Percentiles rank a stretch among this genome's conserved stretches.
Evolutionary conservation across 1,140 invertebrate species (phyloP).

Genomic region (Lordiphosa collinella): DNA sequence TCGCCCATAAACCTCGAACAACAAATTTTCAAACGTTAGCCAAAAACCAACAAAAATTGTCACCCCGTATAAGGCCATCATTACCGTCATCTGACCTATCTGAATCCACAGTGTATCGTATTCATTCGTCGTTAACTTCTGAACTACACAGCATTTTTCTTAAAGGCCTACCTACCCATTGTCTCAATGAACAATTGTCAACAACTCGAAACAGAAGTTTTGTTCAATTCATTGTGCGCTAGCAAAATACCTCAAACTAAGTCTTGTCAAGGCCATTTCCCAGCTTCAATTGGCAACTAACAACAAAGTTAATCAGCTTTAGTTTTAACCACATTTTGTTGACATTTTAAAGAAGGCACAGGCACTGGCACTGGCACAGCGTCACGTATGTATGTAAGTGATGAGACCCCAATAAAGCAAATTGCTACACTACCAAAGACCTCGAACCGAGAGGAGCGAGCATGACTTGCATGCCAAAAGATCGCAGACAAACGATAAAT

Average conservation of each 20-base stretch:
- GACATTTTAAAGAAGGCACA: slow-evolving; percentile 26
- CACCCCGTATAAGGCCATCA: too few species aligned
- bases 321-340: slow-evolving; percentile 22
- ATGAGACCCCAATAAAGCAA: background rate
- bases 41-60: too few species aligned
- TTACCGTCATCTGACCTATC: too few species aligned
- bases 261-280: background rate
- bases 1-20: too few species aligned
- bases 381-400: background rate
- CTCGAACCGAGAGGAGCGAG: slow-evolving; percentile 1
- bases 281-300: background rate
- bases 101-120: too few species aligned
- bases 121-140: too few species aligned
- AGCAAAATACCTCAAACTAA: background rate
- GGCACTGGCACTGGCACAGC: slow-evolving; percentile 1
- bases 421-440: too few species aligned
- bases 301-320: slow-evolving; percentile 18
- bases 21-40: too few species aligned
- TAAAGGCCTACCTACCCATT: background rate
- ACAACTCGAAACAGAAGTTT: too few species aligned
- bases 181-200: too few species aligned
- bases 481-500: slow-evolving; percentile 16
- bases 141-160: too few species aligned
- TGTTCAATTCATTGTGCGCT: too few species aligned
- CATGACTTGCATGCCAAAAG: slow-evolving; percentile 39